Percentiles rank a stretch among this genome's conserved stretches.
Conservation (phyloP, 2,888 invertebrate species). For the Coecobrya sp. region DNA sequence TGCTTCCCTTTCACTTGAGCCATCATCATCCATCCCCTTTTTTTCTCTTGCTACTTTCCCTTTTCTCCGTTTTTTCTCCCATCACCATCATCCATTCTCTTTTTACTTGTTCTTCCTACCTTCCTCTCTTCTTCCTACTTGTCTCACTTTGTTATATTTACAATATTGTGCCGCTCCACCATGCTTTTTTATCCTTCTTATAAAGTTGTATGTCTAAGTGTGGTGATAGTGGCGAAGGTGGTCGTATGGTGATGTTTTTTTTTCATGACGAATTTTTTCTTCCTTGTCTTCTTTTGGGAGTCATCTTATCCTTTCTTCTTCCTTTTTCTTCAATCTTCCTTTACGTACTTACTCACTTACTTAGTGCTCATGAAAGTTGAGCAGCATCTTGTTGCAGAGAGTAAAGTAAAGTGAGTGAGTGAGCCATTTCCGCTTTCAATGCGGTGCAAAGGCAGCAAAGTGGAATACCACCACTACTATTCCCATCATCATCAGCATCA, state of each 20-base stretch:
- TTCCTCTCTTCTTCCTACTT: constrained; percentile 4
- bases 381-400: constrained; percentile 15
- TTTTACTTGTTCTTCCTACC: constrained; percentile 21
- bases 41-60: constrained; percentile 49
- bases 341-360: constrained; percentile 48
- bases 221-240: constrained; percentile 34
- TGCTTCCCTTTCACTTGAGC: constrained; percentile 52
- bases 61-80: constrained; percentile 52
- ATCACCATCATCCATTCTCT: constrained; percentile 71
- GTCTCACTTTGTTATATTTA: constrained; percentile 73
- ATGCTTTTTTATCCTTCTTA: background rate
- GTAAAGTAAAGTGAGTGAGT: constrained; percentile 37
- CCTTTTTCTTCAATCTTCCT: constrained; percentile 46
- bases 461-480: constrained; percentile 35
- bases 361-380: constrained; percentile 62
- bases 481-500: constrained; percentile 25
- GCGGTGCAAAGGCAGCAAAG: constrained; percentile 29
- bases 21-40: constrained; percentile 74
- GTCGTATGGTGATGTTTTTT: constrained; percentile 30
- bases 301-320: constrained; percentile 45
- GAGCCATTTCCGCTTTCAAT: constrained; percentile 37
- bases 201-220: background rate
- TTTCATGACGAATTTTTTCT: constrained; percentile 45
- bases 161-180: constrained; percentile 54
- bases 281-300: constrained; percentile 39